Base-by-base conservation (phyloP, 1,140 invertebrate species). In the Carposina sasakii region DNA sequence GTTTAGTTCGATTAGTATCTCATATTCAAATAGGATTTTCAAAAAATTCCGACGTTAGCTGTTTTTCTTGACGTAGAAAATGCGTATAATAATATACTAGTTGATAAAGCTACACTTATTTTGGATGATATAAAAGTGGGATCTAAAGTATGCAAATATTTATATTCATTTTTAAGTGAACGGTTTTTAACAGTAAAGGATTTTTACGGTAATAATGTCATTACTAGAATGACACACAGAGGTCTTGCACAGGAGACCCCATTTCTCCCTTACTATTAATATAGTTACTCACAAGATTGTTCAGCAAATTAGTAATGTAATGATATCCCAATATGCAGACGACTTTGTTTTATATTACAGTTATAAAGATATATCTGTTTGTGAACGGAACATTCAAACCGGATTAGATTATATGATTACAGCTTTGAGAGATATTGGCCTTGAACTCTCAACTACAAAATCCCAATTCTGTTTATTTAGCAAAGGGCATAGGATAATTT, bases 191-290 rank as follows among this genome's bases (percentile, higher is more conserved):
- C 5, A 26, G n/a, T n/a, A n/a, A 19, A 9, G 1, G 9, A 8
- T 1, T 9, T 21, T 9, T 12, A 8, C 4, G 36, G 20, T 12
- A 13, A 10, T 20, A 20, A 39, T 8, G 22, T 10, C 5, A 8
- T 20, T 8, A 21, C 17, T 3, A 9, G 36, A 21, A 13, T 17
- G 19, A 39, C 36, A 12, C 6, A 39, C 19, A 21, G 13, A 21
- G 36, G 36, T 10, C 19, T 39, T n/a, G 36, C 36, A 21, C 36
- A 39, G 19, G 36, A 6, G 45, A 47, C 28, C 45, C 45, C 8
- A n/a, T 47, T 13, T 47, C 45, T 6, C 45, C 45, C 19, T 19
- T 47, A 17, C 23, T 47, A 12, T 47, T 47, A 47, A 47, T 15
- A 34, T 47, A 15, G 23, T 37, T 3, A 47, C 45, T 5, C 16